Conservation (phyloP, 2,113 vertebrate genomes). For the Hepsetus odoe region DNA sequence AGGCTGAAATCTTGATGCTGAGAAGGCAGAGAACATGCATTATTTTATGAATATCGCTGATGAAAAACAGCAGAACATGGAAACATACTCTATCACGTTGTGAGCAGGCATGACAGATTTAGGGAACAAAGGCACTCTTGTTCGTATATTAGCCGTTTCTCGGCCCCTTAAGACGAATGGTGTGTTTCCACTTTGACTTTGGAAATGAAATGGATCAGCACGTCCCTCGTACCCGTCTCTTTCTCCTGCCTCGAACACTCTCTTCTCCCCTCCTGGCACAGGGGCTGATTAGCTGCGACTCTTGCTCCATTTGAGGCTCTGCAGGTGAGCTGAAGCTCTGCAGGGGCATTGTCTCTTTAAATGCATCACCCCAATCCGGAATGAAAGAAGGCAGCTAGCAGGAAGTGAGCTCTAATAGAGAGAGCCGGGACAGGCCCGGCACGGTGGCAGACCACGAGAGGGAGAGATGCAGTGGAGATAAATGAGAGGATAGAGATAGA, state of each 20-base stretch:
- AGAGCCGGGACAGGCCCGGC: not conserved
- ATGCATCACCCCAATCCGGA: slow-evolving; percentile 59
- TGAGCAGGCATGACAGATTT: too few species aligned
- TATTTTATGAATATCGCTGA: too few species aligned
- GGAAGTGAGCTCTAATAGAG: slow-evolving; percentile 46
- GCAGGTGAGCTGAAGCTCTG: slow-evolving; percentile 64
- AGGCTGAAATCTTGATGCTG: too few species aligned
- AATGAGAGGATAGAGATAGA: slow-evolving; percentile 40
- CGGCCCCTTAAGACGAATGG: too few species aligned
- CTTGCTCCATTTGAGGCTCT: slow-evolving; percentile 62
- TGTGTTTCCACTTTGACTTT: too few species aligned
- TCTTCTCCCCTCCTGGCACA: slow-evolving; percentile 20
- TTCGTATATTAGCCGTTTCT: too few species aligned
- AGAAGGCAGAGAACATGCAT: too few species aligned
- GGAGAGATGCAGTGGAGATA: slow-evolving; percentile 51
- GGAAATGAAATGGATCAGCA: not conserved
- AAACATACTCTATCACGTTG: too few species aligned
- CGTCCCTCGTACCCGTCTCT: not conserved
- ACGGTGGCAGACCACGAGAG: not conserved
- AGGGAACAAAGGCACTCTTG: too few species aligned
- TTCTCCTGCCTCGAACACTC: slow-evolving; percentile 8
- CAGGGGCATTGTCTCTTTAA: slow-evolving; percentile 62
- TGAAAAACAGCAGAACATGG: too few species aligned
- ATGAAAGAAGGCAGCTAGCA: slow-evolving; percentile 30
- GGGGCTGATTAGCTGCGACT: slow-evolving; percentile 69